Base-by-base conservation (phyloP, 1,140 invertebrate species). In the Tenebrio molitor region DNA sequence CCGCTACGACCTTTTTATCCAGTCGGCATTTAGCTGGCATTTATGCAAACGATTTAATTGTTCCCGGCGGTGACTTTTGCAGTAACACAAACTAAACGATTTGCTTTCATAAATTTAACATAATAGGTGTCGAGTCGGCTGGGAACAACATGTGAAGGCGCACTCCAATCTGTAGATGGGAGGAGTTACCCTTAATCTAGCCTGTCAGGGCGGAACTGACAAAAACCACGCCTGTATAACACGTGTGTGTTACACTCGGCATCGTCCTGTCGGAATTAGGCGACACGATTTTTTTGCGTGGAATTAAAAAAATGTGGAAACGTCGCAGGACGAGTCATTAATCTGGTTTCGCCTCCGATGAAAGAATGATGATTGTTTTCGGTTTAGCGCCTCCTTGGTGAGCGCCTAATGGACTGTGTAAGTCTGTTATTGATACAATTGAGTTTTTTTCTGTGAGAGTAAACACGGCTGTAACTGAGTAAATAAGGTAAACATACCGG, bases 381-480 rank as follows among this genome's bases (percentile, higher is more conserved):
- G 50, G 50, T 2, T 25, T 29, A 23, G 21, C 50, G 50, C 50
- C 19, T 58, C 50, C 50, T 58, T 58, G n/a, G 50, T 17, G 14
- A 46, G 23, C 21, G 50, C 21, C 3, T 58, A 58, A 58, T 58
- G 50, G 50, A 29, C 21, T 29, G 50, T 58, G 50, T 58, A 58
- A 58, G 50, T 58, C 50, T 58, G 50, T 58, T 58, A 58, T 58
- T 58, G 50, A 58, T 58, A 58, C 50, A 58, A 58, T 58, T 58
- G 50, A 14, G 50, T 33, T 58, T 58, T 58, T 58, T 65, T 65
- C 62, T 65, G 62, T 65, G 12, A 65, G 39, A 42, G 62, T 39
- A 65, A 65, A 65, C 33, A 65, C 39, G 62, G 33, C 19, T 29
- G 39, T 65, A 65, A 65, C 25, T 65, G 33, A 58, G 50, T 58